These are phyloP conservation scores for Desoria tigrina DNA, from an alignment of 2,888 invertebrate species.

Conservation along the genomic window DNA sequence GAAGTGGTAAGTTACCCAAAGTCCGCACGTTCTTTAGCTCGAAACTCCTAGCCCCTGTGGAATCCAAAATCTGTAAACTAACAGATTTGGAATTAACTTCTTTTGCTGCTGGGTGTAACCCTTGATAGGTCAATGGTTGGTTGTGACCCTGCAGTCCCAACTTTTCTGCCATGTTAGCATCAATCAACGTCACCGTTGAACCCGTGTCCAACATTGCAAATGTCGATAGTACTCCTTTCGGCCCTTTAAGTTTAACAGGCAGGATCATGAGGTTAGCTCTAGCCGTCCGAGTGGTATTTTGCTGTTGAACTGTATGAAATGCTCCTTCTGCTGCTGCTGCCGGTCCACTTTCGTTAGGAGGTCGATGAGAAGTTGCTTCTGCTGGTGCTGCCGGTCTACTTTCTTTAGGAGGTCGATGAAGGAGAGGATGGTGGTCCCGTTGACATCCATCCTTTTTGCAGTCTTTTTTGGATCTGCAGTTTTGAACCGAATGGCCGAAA, in stretches of 20 bases:
- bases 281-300: background rate
- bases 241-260: slow-evolving; percentile 9
- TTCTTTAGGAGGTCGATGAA: too few relatives aligned
- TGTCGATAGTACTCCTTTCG: slow-evolving; percentile 3
- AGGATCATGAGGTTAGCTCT: slow-evolving; percentile 12
- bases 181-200: slow-evolving; percentile 19
- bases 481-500: background rate
- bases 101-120: background rate
- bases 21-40: background rate
- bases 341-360: background rate
- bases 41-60: background rate
- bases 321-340: background rate
- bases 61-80: background rate
- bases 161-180: slow-evolving; percentile 12
- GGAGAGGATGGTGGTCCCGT: slow-evolving; percentile 1
- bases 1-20: background rate
- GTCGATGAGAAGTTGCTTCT: too few relatives aligned
- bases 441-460: slow-evolving; percentile 15
- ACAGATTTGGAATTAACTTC: slow-evolving; percentile 3
- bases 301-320: background rate
- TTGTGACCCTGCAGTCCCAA: slow-evolving; percentile 14
- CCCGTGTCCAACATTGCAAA: slow-evolving; percentile 29
- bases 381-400: too few relatives aligned
- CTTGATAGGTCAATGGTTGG: background rate
- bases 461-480: background rate